phyloP scores from a whole-genome alignment of 2,888 invertebrate genomes.

The Octodonta nipae region DNA sequence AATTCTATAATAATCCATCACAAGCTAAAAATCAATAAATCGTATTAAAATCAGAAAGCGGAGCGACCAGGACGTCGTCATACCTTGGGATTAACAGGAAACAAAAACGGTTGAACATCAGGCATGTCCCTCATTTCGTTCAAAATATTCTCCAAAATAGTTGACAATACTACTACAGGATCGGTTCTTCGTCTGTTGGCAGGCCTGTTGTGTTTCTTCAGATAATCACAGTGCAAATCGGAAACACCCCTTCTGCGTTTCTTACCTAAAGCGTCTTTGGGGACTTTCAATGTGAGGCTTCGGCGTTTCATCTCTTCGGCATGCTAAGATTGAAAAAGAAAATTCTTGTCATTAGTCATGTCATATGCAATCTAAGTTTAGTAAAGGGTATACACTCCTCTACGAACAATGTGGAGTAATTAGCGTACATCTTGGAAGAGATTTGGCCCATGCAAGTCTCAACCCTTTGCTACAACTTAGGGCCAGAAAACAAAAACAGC shows the following conservation, averaged over 20 bases:
- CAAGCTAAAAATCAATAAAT: too few species aligned
- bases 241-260: conserved; percentile 50
- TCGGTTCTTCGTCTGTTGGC: conserved; percentile 88
- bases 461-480: too few species aligned
- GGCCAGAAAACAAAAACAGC: too few species aligned
- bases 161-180: conserved; percentile 87
- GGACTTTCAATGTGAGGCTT: conserved; percentile 62
- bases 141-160: conserved; percentile 78
- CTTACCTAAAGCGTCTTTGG: conserved; percentile 52
- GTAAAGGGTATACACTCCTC: too few species aligned
- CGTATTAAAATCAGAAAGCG: too few species aligned
- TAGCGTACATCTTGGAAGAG: too few species aligned
- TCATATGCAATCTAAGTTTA: too few species aligned
- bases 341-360: too few species aligned
- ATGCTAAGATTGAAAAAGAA: too few species aligned
- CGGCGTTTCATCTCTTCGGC: conserved; percentile 77
- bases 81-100: conserved; percentile 87
- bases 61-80: too few species aligned
- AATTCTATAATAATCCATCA: conserved; percentile 89
- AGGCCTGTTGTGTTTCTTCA: conserved; percentile 66
- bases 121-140: conserved; percentile 86
- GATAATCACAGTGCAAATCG: conserved; percentile 76
- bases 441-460: too few species aligned
- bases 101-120: conserved; percentile 83
- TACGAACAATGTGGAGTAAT: too few species aligned